Base-by-base conservation (phyloP, 2,888 invertebrate genomes). In the Cistogaster globosa region DNA sequence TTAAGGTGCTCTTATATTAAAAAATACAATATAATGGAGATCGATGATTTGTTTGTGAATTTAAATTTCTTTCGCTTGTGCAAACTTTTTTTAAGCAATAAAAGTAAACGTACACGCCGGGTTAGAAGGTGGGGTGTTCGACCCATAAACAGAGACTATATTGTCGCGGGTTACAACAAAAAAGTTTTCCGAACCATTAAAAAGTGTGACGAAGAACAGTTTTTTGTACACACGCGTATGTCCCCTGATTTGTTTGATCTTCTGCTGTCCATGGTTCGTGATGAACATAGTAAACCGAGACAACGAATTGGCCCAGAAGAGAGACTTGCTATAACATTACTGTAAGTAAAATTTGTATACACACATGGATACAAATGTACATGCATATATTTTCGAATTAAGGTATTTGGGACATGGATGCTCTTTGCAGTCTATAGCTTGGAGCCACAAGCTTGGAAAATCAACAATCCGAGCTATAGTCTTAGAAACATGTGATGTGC, bases 161-260 rank as follows among this genome's bases (percentile, higher is more conserved):
- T 57, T 26, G 26, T 26, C 57, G 26, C 26, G 11, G 57, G 57
- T 14, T 60, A 36, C 18, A 60, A 36, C 18, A 60, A 60, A 32
- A 60, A 32, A 36, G 60, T 60, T 36, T 60, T 36, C n/a, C 32
- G 18, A 11, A 60, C 12, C 36, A 60, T 60, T 4, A 60, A 60
- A 36, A 32, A 38, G 26, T n/a, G 12, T 36, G 36, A 60, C 18
- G 36, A 60, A 11, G 60, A 60, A 22, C 60, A 60, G 18, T 60
- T 60, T 60, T 60, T 60, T 60, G 18, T 60, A 36, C 36, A 60
- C 60, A 60, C 60, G 57, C 57, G 22, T 22, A 57, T 57, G 57
- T 6, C 57, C 26, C 57, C 57, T 16, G 22, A 57, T 11, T 57
- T 57, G 14, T 57, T 57, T 57, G 57, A 57, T 26, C 14, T 57